A percentile compares a stretch with the other conserved stretches of the same genome.
Evolutionary conservation across 2,888 invertebrate species (phyloP).

Genomic region (Dione vanillae): DNA sequence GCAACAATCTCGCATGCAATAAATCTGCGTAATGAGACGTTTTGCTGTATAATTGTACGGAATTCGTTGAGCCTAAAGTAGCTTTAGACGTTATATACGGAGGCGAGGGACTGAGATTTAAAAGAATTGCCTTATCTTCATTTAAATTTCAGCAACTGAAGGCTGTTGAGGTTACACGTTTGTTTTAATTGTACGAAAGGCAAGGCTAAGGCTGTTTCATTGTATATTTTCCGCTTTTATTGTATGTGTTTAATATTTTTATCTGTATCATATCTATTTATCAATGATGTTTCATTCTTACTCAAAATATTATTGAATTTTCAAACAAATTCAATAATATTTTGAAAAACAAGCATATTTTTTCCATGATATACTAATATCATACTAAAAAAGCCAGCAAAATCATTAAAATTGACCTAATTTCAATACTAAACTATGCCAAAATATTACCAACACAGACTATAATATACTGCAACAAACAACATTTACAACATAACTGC

Average conservation of each 20-base stretch:
- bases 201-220: background rate
- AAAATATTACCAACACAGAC: too few relatives aligned
- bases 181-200: background rate
- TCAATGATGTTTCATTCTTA: too few relatives aligned
- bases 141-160: slow-evolving; percentile 1
- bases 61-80: slow-evolving; percentile 7
- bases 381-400: too few relatives aligned
- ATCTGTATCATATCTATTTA: too few relatives aligned
- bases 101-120: background rate
- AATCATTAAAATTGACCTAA: too few relatives aligned
- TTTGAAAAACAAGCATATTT: too few relatives aligned
- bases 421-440: too few relatives aligned
- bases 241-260: too few relatives aligned
- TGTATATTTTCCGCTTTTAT: too few relatives aligned
- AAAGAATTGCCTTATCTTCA: slow-evolving; percentile 9
- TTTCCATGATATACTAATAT: too few relatives aligned
- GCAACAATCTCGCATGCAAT: slow-evolving; percentile 34
- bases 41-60: slow-evolving; percentile 28
- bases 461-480: background rate
- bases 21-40: slow-evolving; percentile 31
- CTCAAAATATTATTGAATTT: too few relatives aligned
- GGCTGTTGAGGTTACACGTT: background rate
- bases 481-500: background rate
- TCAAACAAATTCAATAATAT: too few relatives aligned
- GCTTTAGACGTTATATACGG: slow-evolving; percentile 2